Conservation (phyloP, 1,140 invertebrate genomes). For the Chelonus insularis region DNA sequence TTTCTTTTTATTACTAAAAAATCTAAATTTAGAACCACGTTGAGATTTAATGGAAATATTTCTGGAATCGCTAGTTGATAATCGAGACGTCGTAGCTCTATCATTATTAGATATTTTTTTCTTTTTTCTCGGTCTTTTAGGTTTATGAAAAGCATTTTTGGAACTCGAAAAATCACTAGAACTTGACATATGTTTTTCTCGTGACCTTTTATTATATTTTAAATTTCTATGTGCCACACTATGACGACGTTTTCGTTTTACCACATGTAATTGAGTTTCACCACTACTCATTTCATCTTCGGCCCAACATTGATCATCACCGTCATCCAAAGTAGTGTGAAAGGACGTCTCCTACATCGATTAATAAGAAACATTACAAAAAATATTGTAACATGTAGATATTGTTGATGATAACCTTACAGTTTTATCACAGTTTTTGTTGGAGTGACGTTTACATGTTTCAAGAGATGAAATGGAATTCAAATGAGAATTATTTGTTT, state of each 20-base stretch:
- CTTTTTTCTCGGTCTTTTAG: neutral
- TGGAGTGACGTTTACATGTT: too few relatives aligned
- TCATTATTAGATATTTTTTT: neutral
- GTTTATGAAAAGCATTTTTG: neutral
- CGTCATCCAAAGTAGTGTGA: conserved; percentile 38
- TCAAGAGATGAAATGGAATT: too few relatives aligned
- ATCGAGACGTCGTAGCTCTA: neutral
- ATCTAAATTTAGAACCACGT: neutral
- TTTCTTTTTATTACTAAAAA: neutral
- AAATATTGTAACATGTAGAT: too few relatives aligned
- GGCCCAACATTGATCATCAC: conserved; percentile 45
- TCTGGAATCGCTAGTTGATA: neutral
- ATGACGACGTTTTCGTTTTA: conserved; percentile 36
- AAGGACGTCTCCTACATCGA: conserved; percentile 29
- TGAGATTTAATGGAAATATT: neutral
- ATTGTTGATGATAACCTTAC: too few relatives aligned
- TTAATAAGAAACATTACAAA: too few relatives aligned
- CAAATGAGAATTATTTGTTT: too few relatives aligned
- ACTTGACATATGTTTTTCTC: conserved; percentile 17
- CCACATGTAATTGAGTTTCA: conserved; percentile 35
- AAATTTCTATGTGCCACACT: conserved; percentile 43
- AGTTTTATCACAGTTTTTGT: too few relatives aligned
- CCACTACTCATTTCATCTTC: conserved; percentile 44
- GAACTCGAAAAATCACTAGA: conserved; percentile 10
- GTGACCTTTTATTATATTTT: conserved; percentile 31